Conservation (phyloP, 2,113 vertebrate genomes). For the Pseudorectes ferrugineus region DNA sequence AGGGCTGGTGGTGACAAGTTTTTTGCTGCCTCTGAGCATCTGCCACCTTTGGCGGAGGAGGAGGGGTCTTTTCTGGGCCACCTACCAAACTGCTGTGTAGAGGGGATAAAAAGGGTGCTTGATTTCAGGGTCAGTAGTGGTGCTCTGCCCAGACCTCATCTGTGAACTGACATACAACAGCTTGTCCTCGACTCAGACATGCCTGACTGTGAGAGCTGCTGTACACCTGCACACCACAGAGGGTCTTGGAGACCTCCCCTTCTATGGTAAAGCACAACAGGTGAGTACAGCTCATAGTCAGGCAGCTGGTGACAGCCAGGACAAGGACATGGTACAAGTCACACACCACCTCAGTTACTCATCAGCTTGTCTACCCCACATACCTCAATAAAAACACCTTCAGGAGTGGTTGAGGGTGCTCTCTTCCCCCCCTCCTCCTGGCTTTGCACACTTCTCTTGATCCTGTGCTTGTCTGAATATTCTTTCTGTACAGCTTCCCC, state of each 20-base stretch:
- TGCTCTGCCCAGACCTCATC: neutral
- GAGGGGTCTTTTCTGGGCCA: neutral
- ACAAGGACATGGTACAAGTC: accelerated
- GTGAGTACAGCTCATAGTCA: neutral
- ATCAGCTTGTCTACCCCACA: accelerated
- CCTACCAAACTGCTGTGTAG: neutral
- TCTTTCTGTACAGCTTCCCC: neutral
- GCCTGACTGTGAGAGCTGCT: neutral
- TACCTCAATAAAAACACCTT: neutral
- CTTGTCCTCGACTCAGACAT: accelerated
- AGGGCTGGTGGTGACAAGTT: neutral
- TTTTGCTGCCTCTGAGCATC: neutral
- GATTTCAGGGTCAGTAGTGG: neutral
- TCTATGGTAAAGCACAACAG: neutral
- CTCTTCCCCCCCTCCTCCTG: neutral
- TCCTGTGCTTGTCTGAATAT: neutral
- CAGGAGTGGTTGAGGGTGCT: neutral
- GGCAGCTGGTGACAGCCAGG: neutral
- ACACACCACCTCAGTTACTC: neutral
- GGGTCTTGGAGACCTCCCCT: neutral
- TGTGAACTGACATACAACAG: neutral
- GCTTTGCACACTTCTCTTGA: neutral
- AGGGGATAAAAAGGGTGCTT: neutral
- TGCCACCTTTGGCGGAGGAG: neutral
- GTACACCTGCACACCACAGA: neutral